Base-by-base conservation (phyloP, 2,113 vertebrate genomes). In the Zapornia atra region DNA sequence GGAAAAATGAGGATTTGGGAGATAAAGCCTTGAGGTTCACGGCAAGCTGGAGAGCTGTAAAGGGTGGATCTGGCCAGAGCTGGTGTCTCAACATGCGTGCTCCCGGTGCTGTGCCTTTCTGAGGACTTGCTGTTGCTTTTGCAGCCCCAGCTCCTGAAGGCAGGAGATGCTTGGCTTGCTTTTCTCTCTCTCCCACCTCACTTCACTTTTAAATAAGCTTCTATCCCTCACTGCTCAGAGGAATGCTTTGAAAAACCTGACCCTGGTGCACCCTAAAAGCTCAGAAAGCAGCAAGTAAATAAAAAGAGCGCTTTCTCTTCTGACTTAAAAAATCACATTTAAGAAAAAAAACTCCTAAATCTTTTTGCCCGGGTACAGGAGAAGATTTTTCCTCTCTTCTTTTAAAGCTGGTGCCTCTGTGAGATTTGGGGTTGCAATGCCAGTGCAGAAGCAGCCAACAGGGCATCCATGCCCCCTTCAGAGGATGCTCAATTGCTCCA, bases 241-340 rank as follows among this genome's bases (percentile, higher is more conserved):
- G 59, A 78, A 86, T 3, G 3, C 80, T 95, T 95, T 96, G 94
- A 96, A 95, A 46, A 91, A 71, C 24, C 57, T 95, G 96, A 92
- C 83, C 77, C 73, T 0, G 0, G 19, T 92, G 83, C 42, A 88
- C 91, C 73, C 83, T 66, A 88, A 88, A 95, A 87, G 61, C 90
- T 94, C 38, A 12, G 88, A 91, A 95, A 94, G 86, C 56, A 92
- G 77, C 50, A 86, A 91, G 61, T 95, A 96, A 97, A 96, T 86
- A 94, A 89, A 81, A 88, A 92, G 65, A 92, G 46, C 1, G 3
- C 85, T 91, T 94, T 93, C 46, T 95, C 50, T 81, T 94, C 89
- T 76, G 51, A 66, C 77, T 91, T 92, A 83, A 96, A 69, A 82
- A 86, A 72, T 44, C 36, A 22, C 26, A 64, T 90, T 73, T 86